Percentiles rank a stretch among this genome's conserved stretches.
Conservation (phyloP, 2,113 vertebrate species). For the Cheirogaleus medius region DNA sequence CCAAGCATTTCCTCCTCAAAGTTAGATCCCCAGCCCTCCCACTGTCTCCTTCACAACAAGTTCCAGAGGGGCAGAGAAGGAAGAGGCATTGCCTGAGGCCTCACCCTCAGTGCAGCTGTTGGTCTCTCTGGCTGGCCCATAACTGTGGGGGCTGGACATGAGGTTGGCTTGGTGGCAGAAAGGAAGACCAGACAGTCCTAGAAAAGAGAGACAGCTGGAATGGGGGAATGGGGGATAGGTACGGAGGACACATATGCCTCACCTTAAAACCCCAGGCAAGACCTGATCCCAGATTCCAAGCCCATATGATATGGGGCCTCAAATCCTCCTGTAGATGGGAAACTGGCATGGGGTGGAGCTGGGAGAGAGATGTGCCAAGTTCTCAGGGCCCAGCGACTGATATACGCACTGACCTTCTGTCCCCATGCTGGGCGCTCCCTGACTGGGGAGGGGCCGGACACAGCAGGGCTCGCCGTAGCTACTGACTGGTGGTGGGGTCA, state of each 20-base stretch:
- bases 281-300: background rate
- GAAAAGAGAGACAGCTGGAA: conserved; percentile 19
- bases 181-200: conserved; percentile 89
- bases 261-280: background rate
- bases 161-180: conserved; percentile 92
- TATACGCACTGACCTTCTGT: conserved; percentile 81
- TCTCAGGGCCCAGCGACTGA: background rate
- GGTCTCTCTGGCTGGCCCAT: conserved; percentile 87
- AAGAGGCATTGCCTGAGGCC: conserved; percentile 48
- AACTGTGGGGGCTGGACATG: conserved; percentile 87
- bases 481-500: conserved; percentile 86
- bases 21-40: background rate
- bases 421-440: conserved; percentile 60
- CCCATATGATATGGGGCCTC: background rate
- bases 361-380: background rate
- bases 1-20: background rate
- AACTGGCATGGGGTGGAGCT: background rate
- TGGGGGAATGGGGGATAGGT: background rate
- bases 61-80: background rate
- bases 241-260: background rate
- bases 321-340: background rate
- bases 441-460: conserved; percentile 88
- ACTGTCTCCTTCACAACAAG: background rate
- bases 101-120: conserved; percentile 89
- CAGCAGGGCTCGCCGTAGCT: conserved; percentile 91